Evolutionary conservation across 2,797 vertebrate species (phyloP).

Genomic region (Limnodromus scolopaceus): DNA sequence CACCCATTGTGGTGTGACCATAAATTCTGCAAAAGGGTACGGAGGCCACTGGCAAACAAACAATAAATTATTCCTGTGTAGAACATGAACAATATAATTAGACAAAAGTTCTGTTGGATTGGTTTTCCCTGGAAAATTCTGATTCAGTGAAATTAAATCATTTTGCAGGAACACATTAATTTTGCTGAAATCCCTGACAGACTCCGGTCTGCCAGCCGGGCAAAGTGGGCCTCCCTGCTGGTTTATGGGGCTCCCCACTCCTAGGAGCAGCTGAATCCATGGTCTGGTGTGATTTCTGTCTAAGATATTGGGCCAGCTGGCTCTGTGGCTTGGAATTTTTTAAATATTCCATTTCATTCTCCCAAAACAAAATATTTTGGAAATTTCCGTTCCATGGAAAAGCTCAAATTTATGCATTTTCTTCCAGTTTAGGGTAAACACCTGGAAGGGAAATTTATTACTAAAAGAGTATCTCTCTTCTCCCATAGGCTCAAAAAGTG

Average conservation of each 20-base stretch:
- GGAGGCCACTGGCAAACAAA: background rate
- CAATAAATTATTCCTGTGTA: background rate
- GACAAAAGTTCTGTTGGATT: background rate
- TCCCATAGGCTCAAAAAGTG: background rate
- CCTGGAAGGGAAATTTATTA: background rate
- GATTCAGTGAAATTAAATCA: background rate
- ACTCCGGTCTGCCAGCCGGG: background rate
- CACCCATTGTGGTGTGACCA: rapidly evolving
- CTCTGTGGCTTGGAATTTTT: background rate
- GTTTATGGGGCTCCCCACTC: background rate
- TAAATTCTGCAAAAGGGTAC: background rate
- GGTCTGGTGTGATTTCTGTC: slow-evolving; percentile 26
- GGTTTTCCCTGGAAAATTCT: slow-evolving; percentile 12
- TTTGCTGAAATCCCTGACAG: background rate
- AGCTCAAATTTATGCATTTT: slow-evolving; percentile 11
- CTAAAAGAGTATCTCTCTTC: background rate
- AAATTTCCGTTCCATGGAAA: background rate
- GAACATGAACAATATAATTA: background rate
- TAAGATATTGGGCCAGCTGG: slow-evolving; percentile 6
- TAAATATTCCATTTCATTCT: background rate
- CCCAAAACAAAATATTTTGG: slow-evolving; percentile 31
- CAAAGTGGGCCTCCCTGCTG: slow-evolving; percentile 30
- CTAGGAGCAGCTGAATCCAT: background rate
- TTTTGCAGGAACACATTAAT: background rate
- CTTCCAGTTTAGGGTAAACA: background rate